These are phyloP conservation scores for Gadopsis marmoratus DNA, from an alignment of 2,797 vertebrate species.

Conservation along the genomic window DNA sequence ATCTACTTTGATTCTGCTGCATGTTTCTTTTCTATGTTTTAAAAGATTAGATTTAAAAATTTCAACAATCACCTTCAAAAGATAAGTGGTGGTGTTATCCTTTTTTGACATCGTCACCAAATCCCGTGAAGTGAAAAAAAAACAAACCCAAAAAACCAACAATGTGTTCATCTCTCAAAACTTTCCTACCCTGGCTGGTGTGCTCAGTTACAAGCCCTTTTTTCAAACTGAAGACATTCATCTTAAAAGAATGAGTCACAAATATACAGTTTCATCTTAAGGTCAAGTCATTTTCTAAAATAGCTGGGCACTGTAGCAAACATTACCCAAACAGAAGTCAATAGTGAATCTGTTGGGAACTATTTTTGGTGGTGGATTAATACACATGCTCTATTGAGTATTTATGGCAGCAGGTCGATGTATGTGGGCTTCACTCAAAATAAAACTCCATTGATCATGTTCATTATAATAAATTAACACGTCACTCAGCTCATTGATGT, in stretches of 20 bases:
- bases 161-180: neutral
- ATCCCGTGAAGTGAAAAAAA: too few species aligned
- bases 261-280: neutral
- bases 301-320: neutral
- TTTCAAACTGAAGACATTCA: neutral
- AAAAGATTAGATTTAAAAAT: neutral
- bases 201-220: neutral
- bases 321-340: neutral
- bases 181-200: neutral
- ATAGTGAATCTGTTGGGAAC: neutral
- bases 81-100: neutral
- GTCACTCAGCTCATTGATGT: neutral
- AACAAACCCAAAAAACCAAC: too few species aligned
- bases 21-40: neutral
- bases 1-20: neutral
- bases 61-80: too few species aligned
- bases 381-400: conserved; percentile 13
- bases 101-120: neutral
- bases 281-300: neutral
- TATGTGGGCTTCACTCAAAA: conserved; percentile 1
- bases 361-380: conserved; percentile 31
- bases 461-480: neutral
- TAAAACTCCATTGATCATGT: conserved; percentile 1
- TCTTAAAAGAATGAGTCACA: neutral
- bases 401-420: neutral